Conservation (phyloP, 2,113 vertebrate species). For the Puffinus mauretanicus region DNA sequence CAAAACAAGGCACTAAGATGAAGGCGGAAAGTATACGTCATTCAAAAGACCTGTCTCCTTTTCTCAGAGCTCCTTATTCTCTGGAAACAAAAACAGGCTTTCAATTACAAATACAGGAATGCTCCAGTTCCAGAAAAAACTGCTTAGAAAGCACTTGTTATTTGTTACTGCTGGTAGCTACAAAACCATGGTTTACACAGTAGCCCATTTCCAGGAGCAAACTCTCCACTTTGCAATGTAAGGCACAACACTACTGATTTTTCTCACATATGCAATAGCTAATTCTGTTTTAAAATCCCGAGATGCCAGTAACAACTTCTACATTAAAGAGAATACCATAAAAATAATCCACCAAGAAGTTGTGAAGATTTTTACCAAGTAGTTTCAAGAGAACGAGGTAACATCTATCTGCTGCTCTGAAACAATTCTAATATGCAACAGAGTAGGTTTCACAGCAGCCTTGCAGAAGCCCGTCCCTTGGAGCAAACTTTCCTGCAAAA, state of each 20-base stretch:
- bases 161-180: slow-evolving; percentile 29
- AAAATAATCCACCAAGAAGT: not conserved
- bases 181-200: slow-evolving; percentile 13
- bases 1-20: not conserved
- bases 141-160: not conserved
- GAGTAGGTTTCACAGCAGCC: not conserved
- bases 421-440: not conserved
- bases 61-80: not conserved
- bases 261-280: not conserved
- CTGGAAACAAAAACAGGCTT: not conserved
- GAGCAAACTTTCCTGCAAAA: not conserved
- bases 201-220: not conserved
- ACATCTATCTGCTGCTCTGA: not conserved
- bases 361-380: not conserved
- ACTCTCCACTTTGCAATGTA: not conserved
- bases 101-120: not conserved
- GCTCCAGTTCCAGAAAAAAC: not conserved
- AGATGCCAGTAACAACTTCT: not conserved
- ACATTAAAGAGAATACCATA: not conserved
- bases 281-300: not conserved
- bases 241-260: not conserved
- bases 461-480: not conserved
- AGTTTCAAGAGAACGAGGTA: not conserved
- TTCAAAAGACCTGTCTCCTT: not conserved
- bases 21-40: not conserved